Conservation (phyloP, 2,888 invertebrate species). For the Thymelicus acteon region DNA sequence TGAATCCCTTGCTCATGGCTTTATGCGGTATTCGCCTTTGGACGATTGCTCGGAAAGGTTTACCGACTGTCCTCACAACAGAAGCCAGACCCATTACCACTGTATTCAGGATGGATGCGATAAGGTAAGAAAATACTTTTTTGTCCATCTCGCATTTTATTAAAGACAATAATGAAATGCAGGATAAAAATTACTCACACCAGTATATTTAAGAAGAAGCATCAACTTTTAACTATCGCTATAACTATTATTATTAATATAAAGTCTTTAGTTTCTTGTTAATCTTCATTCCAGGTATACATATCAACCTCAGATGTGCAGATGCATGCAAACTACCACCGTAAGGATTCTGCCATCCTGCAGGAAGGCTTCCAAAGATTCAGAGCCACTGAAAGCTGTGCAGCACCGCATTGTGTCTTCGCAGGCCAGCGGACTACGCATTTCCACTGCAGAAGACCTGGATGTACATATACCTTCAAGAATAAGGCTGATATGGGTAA, state of each 20-base stretch:
- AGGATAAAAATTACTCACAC: too few relatives aligned
- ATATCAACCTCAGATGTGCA: constrained; percentile 99
- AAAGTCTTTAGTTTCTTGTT: too few relatives aligned
- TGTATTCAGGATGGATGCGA: constrained; percentile 97
- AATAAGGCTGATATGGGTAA: constrained; percentile 99
- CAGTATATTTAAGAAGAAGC: not conserved
- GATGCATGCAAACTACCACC: constrained; percentile 99
- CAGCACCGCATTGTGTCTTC: constrained; percentile 95
- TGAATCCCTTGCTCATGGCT: constrained; percentile 97
- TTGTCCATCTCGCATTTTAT: not conserved
- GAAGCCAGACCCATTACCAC: constrained; percentile 98
- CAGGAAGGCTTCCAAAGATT: constrained; percentile 99
- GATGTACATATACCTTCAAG: constrained; percentile 98
- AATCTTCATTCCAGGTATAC: constrained; percentile 87
- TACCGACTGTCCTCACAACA: constrained; percentile 94
- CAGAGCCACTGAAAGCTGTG: constrained; percentile 98
- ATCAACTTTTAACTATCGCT: not conserved
- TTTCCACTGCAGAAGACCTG: constrained; percentile 96
- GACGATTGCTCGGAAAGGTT: constrained; percentile 97
- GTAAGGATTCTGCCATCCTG: constrained; percentile 98
- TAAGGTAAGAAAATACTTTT: constrained; percentile 82
- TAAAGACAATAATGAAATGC: too few relatives aligned
- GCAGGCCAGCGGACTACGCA: constrained; percentile 98
- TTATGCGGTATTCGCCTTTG: constrained; percentile 96
- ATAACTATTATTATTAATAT: too few relatives aligned